These are phyloP conservation scores for Trichopoda pennipes DNA, from an alignment of 2,888 invertebrate species.

Conservation along the genomic window DNA sequence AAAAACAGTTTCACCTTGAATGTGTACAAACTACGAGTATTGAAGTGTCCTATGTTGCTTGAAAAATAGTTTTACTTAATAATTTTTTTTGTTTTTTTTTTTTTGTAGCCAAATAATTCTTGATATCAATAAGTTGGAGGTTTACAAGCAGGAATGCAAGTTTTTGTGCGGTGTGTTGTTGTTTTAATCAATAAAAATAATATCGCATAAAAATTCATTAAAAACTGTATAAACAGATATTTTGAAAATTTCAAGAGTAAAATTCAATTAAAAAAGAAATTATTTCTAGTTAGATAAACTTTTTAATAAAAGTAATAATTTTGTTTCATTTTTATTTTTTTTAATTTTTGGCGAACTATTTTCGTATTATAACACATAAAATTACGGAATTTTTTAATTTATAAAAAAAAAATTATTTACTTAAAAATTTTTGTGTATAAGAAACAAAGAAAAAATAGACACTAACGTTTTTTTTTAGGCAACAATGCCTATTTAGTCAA, in stretches of 20 bases:
- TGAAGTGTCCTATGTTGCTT: constrained; percentile 48
- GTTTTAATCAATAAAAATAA: constrained; percentile 45
- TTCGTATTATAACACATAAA: too few relatives aligned
- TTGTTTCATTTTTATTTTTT: too few relatives aligned
- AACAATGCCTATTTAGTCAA: too few relatives aligned
- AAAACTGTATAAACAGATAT: constrained; percentile 22
- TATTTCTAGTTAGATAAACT: neutral
- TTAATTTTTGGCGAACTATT: too few relatives aligned
- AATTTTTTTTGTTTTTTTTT: constrained; percentile 10
- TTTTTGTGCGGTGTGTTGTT: constrained; percentile 37
- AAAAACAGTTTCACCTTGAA: constrained; percentile 57
- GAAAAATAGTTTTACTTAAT: constrained; percentile 17
- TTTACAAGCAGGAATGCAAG: constrained; percentile 1
- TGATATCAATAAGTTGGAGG: constrained; percentile 48
- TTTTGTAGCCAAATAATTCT: constrained; percentile 39
- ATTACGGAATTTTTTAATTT: too few relatives aligned
- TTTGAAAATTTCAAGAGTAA: neutral
- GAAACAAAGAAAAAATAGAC: too few relatives aligned
- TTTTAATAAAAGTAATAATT: too few relatives aligned
- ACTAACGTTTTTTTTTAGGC: too few relatives aligned
- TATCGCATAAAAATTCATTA: neutral
- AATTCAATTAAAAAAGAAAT: neutral
- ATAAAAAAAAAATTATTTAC: too few relatives aligned
- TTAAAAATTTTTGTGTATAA: too few relatives aligned
- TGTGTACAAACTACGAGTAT: constrained; percentile 14